Conservation (phyloP, 2,797 vertebrate species). For the Melanotaenia trifasciata region DNA sequence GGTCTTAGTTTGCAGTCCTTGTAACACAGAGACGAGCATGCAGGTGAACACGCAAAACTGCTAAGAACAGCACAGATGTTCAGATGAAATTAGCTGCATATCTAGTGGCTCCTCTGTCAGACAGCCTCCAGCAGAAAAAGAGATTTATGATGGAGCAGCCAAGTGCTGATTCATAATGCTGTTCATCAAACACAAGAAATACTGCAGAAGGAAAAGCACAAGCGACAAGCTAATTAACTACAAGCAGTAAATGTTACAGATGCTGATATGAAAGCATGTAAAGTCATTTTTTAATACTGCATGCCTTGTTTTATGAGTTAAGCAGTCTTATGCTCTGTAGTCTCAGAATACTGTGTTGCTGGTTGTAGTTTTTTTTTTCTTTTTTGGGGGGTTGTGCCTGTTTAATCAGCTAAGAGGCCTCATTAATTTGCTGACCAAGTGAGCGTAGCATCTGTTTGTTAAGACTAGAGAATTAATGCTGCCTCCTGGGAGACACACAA, state of each 20-base stretch:
- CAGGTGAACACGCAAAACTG: neutral
- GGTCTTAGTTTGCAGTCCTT: slow-evolving; percentile 21
- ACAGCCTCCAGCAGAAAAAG: slow-evolving; percentile 1
- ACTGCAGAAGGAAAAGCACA: neutral
- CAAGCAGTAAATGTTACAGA: neutral
- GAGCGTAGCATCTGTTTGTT: slow-evolving; percentile 59
- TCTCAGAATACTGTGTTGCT: slow-evolving; percentile 16
- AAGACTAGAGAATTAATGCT: slow-evolving; percentile 28
- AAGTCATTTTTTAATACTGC: neutral
- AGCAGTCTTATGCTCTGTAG: neutral
- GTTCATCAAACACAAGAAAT: slow-evolving; percentile 1
- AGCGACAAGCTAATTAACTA: neutral
- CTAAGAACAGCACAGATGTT: neutral
- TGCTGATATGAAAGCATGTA: neutral
- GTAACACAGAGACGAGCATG: slow-evolving; percentile 6
- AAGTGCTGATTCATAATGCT: neutral
- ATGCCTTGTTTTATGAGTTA: neutral
- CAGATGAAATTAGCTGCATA: slow-evolving; percentile 23
- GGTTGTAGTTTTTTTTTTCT: neutral
- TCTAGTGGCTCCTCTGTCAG: slow-evolving; percentile 23
- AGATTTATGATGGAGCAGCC: slow-evolving; percentile 12
- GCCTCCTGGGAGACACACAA: slow-evolving; percentile 6
- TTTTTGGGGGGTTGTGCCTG: slow-evolving; percentile 34
- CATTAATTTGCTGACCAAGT: slow-evolving; percentile 64
- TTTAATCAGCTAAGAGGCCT: slow-evolving; percentile 69